These are phyloP conservation scores for Taeniopygia guttata DNA, from an alignment of 2,797 vertebrate genomes.

Conservation along the genomic window DNA sequence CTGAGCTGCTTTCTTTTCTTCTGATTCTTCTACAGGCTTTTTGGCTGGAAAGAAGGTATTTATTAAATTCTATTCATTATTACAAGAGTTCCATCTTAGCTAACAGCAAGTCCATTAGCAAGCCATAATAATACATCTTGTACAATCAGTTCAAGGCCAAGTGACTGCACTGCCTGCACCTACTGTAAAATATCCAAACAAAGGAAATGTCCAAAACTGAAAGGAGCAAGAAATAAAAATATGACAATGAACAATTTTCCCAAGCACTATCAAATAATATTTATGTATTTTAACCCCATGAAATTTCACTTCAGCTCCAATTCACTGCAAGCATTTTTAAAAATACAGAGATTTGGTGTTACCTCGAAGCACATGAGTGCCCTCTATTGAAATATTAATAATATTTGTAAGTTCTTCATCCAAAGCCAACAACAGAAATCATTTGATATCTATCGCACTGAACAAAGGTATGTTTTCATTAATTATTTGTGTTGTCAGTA, in stretches of 20 bases:
- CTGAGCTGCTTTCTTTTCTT: constrained; percentile 79
- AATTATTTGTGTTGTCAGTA: background rate
- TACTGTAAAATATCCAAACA: background rate
- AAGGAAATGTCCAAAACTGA: background rate
- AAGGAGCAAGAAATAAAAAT: background rate
- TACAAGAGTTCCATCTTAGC: background rate
- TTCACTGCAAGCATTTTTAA: background rate
- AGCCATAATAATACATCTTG: background rate
- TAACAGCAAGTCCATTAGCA: background rate
- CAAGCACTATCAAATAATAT: background rate
- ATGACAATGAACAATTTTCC: background rate
- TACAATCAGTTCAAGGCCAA: background rate
- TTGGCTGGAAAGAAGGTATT: constrained; percentile 76
- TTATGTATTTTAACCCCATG: background rate
- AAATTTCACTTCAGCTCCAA: background rate
- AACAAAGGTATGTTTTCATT: background rate
- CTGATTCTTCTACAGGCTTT: constrained; percentile 82
- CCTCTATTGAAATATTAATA: constrained; percentile 34
- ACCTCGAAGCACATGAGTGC: constrained; percentile 16
- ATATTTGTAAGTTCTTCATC: background rate
- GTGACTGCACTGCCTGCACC: background rate
- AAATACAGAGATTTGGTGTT: background rate
- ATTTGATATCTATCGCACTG: background rate
- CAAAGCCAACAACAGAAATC: background rate
- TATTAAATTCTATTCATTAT: background rate